Evolutionary conservation across 2,888 invertebrate species (phyloP), one percentile per base, ranked within the genome.

Genomic region (Miltochrista miniata): DNA sequence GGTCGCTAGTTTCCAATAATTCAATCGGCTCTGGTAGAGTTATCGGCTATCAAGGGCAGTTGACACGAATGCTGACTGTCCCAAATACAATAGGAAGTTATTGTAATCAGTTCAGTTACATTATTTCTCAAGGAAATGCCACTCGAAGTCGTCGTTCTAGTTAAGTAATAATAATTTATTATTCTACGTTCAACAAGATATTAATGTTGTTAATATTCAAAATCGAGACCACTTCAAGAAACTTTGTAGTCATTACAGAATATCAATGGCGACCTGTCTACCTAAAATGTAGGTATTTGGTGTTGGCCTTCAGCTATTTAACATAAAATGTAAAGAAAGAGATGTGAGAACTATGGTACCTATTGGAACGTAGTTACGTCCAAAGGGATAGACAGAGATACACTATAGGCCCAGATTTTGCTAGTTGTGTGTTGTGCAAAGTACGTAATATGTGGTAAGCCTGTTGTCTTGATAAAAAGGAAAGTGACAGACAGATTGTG

Each of bases 41-140:
- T 51, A 59, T 61, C 65, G 54, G 58, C 50, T 59, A 56, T 48
- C 66, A 65, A 56, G 59, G 54, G 53, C 41, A 41, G 40, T 45
- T 24, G 18, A 24, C 18, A 47, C 35, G 43, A 43, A 52, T 37
- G 47, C 52, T 45, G 53, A 54, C 64, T 64, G 60, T 56, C 46
- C 48, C 43, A 52, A 62, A 51, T 53, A 56, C 55, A 37, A 47
- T 45, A 67, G 18, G 18, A 24, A 24, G 18, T 24, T 24, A 24
- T 62, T 62, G 54, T 62, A 68, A 63, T 53, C 53, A 54, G 49
- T 66, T 40, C 40, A 46, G 51, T 51, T 56, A 42, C 50, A 50
- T 62, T 4, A 56, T 54, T 59, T 41, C 38, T 42, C 47, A 47
- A 55, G 42, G 43, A 50, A 45, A 47, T 42, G 49, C 34, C 44